Evolutionary conservation across 2,113 vertebrate genomes (phyloP), one percentile per base, ranked within the genome.

Genomic region (Tetraodon nigroviridis): DNA sequence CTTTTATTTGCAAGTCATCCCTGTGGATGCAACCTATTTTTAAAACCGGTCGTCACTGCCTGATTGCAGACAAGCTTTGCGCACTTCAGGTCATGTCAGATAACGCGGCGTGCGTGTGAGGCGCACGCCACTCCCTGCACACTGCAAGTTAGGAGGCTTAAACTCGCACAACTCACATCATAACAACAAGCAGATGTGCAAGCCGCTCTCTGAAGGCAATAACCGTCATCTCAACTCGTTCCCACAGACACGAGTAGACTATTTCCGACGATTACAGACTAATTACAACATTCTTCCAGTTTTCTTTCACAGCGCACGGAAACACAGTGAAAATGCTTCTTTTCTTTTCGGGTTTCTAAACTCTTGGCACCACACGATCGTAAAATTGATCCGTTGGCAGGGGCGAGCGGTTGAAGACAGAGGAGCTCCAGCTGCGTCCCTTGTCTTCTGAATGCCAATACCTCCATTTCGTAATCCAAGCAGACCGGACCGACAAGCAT

Each of bases 131-230:
- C 57, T n/a, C 47, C 47, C 48, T 51, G 61, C 64, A 56, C 58
- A 59, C 15, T 62, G 59, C 57, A 51, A 13, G 16, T 46, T 73
- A 69, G 79, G 73, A 73, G 53, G 79, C 64, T 83, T 82, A 84
- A 57, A 48, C 37, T n/a, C 32, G 52, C 55, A 65, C 37, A 51
- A 40, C 55, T 74, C 68, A 75, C 66, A 73, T 75, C 74, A 83
- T 48, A 74, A 63, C 59, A 56, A 75, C 54, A 42, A 55, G 51
- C 22, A 59, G 51, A 66, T 13, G 3, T 53, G 61, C 71, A 55
- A 69, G 73, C 61, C n/a, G 44, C 42, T 52, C 54, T 64, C 55
- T 50, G n/a, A 41, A 17, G 37, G 17, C 10, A 7, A 41, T 21
- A 29, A 29, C 2, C 32, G 12, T 32, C 29, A 4, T 37, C 41